Evolutionary conservation across 1,140 invertebrate species (phyloP).

Genomic region (Lamellibrachia luymesi): DNA sequence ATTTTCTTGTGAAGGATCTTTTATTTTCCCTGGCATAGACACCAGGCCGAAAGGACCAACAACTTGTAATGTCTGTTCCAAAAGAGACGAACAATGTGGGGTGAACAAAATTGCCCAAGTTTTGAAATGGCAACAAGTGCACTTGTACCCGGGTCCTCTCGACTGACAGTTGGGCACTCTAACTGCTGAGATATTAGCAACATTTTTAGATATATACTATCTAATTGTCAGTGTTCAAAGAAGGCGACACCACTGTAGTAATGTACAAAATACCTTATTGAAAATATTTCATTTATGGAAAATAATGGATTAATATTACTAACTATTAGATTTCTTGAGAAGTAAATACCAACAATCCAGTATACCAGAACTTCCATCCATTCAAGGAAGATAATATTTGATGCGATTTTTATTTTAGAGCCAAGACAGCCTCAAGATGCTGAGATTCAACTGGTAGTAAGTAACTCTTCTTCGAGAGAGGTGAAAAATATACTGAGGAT

Average conservation of each 20-base stretch:
- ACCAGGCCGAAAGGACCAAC: too few species aligned
- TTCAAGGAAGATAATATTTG: neutral
- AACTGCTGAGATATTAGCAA: neutral
- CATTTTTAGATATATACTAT: neutral
- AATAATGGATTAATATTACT: neutral
- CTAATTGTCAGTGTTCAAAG: neutral
- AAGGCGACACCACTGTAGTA: too few species aligned
- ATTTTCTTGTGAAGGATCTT: too few species aligned
- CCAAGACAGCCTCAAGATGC: neutral
- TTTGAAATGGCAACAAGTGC: too few species aligned
- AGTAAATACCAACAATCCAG: too few species aligned
- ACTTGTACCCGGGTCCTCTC: too few species aligned
- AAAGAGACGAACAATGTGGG: too few species aligned
- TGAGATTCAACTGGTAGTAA: neutral
- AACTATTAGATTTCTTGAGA: too few species aligned
- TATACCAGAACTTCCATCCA: neutral
- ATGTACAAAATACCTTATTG: neutral
- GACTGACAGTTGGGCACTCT: too few species aligned
- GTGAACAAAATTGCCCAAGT: too few species aligned
- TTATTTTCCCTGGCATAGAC: too few species aligned
- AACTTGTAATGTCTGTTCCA: too few species aligned
- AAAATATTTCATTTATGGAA: neutral
- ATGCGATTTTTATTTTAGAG: neutral
- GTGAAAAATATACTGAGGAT: neutral
- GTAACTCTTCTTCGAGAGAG: neutral